These are phyloP conservation scores for Melanotaenia pygmaea DNA, from an alignment of 2,797 vertebrate genomes.

Conservation along the genomic window DNA sequence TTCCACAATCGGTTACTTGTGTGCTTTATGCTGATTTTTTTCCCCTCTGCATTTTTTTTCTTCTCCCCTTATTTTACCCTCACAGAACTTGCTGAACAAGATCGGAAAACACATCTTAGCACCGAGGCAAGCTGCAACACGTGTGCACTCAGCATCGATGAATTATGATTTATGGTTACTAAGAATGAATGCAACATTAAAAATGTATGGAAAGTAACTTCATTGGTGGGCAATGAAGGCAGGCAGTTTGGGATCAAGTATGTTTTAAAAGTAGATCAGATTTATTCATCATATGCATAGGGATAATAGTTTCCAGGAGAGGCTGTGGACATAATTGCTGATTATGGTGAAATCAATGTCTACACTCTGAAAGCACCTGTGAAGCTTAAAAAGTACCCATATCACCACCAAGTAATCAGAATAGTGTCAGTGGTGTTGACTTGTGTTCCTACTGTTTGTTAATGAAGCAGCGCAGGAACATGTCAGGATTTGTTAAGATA, in stretches of 20 bases:
- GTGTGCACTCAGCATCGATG: conserved; percentile 47
- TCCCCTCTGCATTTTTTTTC: conserved; percentile 4
- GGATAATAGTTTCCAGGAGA: conserved; percentile 9
- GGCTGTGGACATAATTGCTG: background rate
- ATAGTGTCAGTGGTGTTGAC: conserved; percentile 38
- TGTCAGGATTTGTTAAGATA: conserved; percentile 52
- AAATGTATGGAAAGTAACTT: conserved; percentile 28
- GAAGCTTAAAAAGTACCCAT: conserved; percentile 1
- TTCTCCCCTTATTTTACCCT: conserved; percentile 56
- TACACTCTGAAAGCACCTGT: background rate
- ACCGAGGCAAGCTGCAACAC: conserved; percentile 69
- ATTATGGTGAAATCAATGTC: conserved; percentile 27
- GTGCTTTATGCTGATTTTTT: conserved; percentile 49
- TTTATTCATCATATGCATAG: no score
- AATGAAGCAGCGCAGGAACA: conserved; percentile 31
- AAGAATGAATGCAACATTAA: conserved; percentile 18
- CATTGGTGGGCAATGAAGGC: background rate
- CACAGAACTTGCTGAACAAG: conserved; percentile 75
- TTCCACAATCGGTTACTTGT: conserved; percentile 27
- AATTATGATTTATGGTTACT: conserved; percentile 53
- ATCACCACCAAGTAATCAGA: background rate
- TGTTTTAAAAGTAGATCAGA: background rate
- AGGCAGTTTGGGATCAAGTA: background rate
- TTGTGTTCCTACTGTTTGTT: conserved; percentile 39
- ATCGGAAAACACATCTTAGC: conserved; percentile 49